phyloP scores from a whole-genome alignment of 2,797 vertebrate genomes.

The Hoplostethus mediterraneus region DNA sequence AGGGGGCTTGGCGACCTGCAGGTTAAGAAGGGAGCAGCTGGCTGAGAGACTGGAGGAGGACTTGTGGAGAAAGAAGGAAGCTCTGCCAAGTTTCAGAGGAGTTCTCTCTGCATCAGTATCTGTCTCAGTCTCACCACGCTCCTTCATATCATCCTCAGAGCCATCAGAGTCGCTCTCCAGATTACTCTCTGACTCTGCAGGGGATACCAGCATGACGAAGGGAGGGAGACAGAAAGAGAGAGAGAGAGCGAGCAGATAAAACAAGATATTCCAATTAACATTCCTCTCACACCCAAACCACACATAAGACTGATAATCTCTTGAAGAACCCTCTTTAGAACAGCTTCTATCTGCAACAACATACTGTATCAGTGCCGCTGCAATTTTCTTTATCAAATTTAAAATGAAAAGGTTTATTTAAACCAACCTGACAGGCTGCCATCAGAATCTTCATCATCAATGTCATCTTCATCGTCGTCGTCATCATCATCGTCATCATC shows the following conservation, averaged over 20 bases:
- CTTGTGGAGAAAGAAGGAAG: conserved; percentile 81
- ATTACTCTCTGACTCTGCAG: conserved; percentile 92
- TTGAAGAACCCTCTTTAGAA: neutral
- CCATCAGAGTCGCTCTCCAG: conserved; percentile 92
- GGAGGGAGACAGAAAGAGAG: conserved; percentile 20
- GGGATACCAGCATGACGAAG: conserved; percentile 30
- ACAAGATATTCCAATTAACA: conserved; percentile 34
- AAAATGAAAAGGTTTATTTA: neutral
- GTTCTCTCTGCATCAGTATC: conserved; percentile 89
- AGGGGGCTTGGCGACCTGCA: conserved; percentile 86
- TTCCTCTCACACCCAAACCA: conserved; percentile 38
- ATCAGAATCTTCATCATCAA: conserved; percentile 88
- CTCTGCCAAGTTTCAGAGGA: conserved; percentile 82
- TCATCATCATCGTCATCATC: conserved; percentile 91
- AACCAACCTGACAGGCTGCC: conserved; percentile 93
- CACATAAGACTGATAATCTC: conserved; percentile 14
- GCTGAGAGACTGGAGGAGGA: conserved; percentile 74
- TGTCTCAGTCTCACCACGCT: conserved; percentile 87
- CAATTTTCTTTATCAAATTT: neutral
- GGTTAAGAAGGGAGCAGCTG: conserved; percentile 86
- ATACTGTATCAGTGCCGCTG: neutral
- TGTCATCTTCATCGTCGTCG: conserved; percentile 85
- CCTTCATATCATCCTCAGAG: conserved; percentile 91
- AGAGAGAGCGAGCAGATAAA: conserved; percentile 31
- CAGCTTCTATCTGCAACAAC: conserved; percentile 17